Evolutionary conservation across 2,113 vertebrate species (phyloP), one percentile per base, ranked within the genome.

Genomic region (Nicator chloris): DNA sequence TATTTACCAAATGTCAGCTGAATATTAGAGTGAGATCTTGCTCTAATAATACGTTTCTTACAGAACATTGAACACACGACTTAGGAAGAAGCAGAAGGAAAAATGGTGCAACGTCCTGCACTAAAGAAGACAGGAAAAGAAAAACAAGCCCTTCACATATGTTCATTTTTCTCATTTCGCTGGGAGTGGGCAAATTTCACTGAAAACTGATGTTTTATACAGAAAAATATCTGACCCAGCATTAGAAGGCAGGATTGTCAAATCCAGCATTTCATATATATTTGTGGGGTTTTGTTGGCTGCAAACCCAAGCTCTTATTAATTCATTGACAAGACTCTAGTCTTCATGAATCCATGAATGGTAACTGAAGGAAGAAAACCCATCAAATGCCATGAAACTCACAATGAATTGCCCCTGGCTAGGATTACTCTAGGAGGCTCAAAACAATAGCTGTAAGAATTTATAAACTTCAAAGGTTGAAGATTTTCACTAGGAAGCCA

Each of bases 11-110:
- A 75, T 7, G 2, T 53, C 27, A 91, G 26, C 23, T 79, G 39
- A 57, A 30, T 85, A 49, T 28, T 66, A 61, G 28, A 59, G 53
- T 30, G 68, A 50, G 60, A 51, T 21, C 33, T 89, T 75, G 28
- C 28, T 68, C 42, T 50, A 56, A 64, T 49, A 56, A 57, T 49
- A 49, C 2, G 8, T 56, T 76, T 76, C 40, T 47, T 30, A 31
- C 0, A 1, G 24, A 40, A 63, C 4, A n/a, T 0, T 57, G 31
- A 72, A 78, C 33, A 26, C 5, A 37, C 0, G 3, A 30, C 3
- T 57, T 42, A 66, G 5, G 33, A 85, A 1, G 2, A 71, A 63
- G 28, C 15, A 82, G 27, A 78, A 70, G 9, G 10, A 63, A 59
- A 82, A 76, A 44, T 14, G 4, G 8, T 15, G 35, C 11, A 72